Base-by-base conservation (phyloP, 2,888 invertebrate species). In the Blastobasis lacticolella region DNA sequence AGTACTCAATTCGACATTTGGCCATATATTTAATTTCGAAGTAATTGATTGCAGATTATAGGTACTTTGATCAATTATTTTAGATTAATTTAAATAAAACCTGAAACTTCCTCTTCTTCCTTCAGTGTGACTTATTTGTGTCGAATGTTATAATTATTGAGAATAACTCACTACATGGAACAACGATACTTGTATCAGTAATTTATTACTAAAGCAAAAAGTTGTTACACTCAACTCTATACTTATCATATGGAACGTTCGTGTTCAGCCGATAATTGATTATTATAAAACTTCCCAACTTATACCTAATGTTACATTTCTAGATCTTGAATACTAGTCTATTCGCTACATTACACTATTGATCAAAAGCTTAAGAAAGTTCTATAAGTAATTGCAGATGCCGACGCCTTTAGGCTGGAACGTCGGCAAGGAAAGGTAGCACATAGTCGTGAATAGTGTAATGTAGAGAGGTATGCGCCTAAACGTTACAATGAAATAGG, bases 401-500 rank as follows among this genome's bases (percentile, higher is more conserved):
- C 40, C 37, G 36, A 43, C 45, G 43, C 45, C 49, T 49, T 43
- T n/a, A 23, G 48, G 45, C 46, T 36, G 37, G 38, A 37, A 45
- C 10, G 42, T 45, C 38, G 10, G 45, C 37, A 37, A 40, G 37
- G 37, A n/a, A 43, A 9, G 6, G 45, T 36, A 40, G 45, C 37
- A 23, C 46, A 5, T 47, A 9, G 10, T 47, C 37, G 23, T 3
- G 23, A 23, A 53, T 56, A 62, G 54, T 60, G 64, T 67, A 65
- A 69, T 63, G 67, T 67, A 69, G 65, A 66, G 69, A 63, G 63
- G 51, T 44, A 49, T 54, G 49, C 53, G 65, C 66, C 67, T 73
- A 74, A n/a, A 69, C 60, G 62, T 66, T 75, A 78, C 64, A 75
- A 75, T 78, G 72, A 77, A 79, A 71, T 80, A 78, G 74, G 75